Evolutionary conservation across 92 coral and sea anemone species (phyloP).

Genomic region (Palythoa grandis): DNA sequence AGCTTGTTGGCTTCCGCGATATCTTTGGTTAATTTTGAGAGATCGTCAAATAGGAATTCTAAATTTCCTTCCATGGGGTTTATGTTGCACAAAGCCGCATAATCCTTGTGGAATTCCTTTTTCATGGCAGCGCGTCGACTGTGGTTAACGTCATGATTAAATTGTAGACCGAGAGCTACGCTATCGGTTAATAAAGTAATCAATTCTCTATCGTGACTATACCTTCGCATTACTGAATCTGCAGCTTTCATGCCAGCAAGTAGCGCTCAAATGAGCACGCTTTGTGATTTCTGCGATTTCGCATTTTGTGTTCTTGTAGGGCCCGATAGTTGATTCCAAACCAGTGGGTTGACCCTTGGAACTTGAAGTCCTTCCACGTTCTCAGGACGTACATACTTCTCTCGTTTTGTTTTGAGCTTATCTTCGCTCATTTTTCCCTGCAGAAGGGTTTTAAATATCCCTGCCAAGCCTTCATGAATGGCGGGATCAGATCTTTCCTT

Average conservation of each 20-base stretch:
- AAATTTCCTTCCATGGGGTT: slow-evolving; percentile 33
- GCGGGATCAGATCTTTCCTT: slow-evolving; percentile 48
- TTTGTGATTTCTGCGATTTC: slow-evolving; percentile 54
- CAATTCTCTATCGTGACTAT: slow-evolving; percentile 52
- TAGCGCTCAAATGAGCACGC: slow-evolving; percentile 11
- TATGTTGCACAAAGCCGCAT: slow-evolving; percentile 54
- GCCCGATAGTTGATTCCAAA: slow-evolving; percentile 59
- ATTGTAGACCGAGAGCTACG: slow-evolving; percentile 61
- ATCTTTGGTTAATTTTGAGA: slow-evolving; percentile 45
- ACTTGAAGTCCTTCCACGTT: too few relatives aligned
- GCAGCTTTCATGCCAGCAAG: slow-evolving; percentile 53
- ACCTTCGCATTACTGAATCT: slow-evolving; percentile 11
- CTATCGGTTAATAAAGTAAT: slow-evolving; percentile 55
- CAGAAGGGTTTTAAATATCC: slow-evolving; percentile 44
- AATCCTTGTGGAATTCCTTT: slow-evolving; percentile 45
- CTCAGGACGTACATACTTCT: neutral
- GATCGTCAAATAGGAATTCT: slow-evolving; percentile 48
- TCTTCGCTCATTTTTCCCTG: slow-evolving; percentile 40
- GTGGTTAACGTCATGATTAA: slow-evolving; percentile 52
- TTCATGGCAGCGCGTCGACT: slow-evolving; percentile 55
- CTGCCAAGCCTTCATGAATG: slow-evolving; percentile 51
- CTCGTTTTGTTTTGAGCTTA: slow-evolving; percentile 28
- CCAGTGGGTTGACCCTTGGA: too few relatives aligned
- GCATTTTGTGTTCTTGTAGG: too few relatives aligned
- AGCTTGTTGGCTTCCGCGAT: slow-evolving; percentile 51